Percentiles rank a stretch among this genome's conserved stretches.
Evolutionary conservation across 1,140 invertebrate genomes (phyloP).

Genomic region (Leptinotarsa defecta): DNA sequence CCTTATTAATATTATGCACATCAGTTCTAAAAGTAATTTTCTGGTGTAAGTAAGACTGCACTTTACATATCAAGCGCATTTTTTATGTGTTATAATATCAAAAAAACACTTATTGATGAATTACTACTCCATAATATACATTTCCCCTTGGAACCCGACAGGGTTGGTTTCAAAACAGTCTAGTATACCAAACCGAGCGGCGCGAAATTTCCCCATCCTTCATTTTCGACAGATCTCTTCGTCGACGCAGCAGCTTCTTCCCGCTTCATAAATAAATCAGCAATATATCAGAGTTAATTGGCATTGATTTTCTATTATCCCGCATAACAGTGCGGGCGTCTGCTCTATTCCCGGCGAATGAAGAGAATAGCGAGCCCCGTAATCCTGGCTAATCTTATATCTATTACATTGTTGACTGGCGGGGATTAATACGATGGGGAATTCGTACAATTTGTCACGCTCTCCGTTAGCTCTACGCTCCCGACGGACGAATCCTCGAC

Average conservation of each 20-base stretch:
- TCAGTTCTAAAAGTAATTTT: too few species aligned
- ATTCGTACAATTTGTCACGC: slow-evolving; percentile 54
- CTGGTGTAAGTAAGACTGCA: too few species aligned
- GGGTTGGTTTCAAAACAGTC: too few species aligned
- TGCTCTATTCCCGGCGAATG: neutral
- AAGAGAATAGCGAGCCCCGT: slow-evolving; percentile 25
- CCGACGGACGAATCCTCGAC: slow-evolving; percentile 15
- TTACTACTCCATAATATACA: too few species aligned
- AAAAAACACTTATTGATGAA: too few species aligned
- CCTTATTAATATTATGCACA: too few species aligned
- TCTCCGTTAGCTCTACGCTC: slow-evolving; percentile 43
- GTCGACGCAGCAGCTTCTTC: neutral
- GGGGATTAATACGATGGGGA: slow-evolving; percentile 51
- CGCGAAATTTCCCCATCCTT: too few species aligned
- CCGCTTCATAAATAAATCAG: slow-evolving; percentile 41
- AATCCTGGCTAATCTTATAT: slow-evolving; percentile 52
- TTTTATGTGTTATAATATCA: too few species aligned
- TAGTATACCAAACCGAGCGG: too few species aligned
- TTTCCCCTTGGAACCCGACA: too few species aligned
- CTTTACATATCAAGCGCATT: too few species aligned
- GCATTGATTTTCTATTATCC: slow-evolving; percentile 49
- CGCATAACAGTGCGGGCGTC: slow-evolving; percentile 29
- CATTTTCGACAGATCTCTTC: too few species aligned
- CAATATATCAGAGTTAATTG: slow-evolving; percentile 47
- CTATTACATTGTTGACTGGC: slow-evolving; percentile 53